Evolutionary conservation across 2,888 invertebrate genomes (phyloP).

Genomic region (Villa cingulata): DNA sequence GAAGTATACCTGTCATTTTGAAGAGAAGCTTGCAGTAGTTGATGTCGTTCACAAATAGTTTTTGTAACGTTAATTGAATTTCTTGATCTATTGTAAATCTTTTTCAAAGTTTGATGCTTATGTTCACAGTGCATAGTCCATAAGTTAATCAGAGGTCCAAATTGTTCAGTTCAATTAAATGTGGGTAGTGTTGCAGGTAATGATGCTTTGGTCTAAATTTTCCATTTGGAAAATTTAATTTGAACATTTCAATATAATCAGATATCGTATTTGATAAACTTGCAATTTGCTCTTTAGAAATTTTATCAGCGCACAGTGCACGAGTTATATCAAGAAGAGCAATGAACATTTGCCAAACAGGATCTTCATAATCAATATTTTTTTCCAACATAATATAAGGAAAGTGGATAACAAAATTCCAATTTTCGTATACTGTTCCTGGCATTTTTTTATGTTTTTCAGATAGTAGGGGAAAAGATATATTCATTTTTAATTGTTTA

Average conservation of each 20-base stretch:
- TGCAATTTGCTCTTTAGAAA: constrained; percentile 6
- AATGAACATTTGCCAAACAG: constrained; percentile 9
- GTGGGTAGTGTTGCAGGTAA: background rate
- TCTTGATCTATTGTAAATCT: background rate
- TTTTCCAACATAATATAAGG: constrained; percentile 5
- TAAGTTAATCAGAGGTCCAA: background rate
- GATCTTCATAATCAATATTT: too few relatives aligned
- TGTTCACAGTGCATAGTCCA: background rate
- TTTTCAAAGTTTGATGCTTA: background rate
- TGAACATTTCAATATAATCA: background rate
- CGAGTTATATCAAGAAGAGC: constrained; percentile 9
- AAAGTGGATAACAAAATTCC: constrained; percentile 9
- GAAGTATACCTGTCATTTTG: background rate
- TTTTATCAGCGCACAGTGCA: constrained; percentile 8
- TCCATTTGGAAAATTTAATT: background rate
- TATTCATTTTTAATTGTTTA: constrained; percentile 6
- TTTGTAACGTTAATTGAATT: background rate
- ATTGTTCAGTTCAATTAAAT: background rate
- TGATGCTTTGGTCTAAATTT: background rate
- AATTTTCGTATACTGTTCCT: constrained; percentile 10
- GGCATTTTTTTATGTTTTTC: constrained; percentile 6
- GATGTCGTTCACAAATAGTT: background rate
- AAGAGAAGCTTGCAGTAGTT: background rate
- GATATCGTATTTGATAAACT: background rate
- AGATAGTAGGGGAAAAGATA: constrained; percentile 7